Evolutionary conservation across 2,797 vertebrate species (phyloP).

Genomic region (Pseudotriccus pelzelni): DNA sequence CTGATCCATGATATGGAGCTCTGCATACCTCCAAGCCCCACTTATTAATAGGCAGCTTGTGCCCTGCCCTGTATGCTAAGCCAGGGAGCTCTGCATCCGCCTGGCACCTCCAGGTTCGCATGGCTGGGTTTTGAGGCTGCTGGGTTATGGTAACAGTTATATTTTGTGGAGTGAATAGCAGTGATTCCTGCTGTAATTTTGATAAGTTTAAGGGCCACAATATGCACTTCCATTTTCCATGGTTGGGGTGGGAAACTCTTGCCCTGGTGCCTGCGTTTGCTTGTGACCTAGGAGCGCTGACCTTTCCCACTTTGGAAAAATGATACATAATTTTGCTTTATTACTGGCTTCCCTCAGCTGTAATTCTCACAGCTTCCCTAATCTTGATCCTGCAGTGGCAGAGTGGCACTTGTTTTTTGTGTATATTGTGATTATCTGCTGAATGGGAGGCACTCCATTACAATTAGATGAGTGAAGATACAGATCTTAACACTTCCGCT

Average conservation of each 20-base stretch:
- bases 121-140: background rate
- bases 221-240: background rate
- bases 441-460: slow-evolving; percentile 5
- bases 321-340: background rate
- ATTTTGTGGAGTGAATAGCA: background rate
- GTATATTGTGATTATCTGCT: slow-evolving; percentile 45
- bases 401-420: slow-evolving; percentile 19
- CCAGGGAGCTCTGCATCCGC: background rate
- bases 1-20: background rate
- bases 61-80: rapidly evolving
- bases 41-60: rapidly evolving
- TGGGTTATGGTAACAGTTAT: background rate
- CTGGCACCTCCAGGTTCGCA: background rate
- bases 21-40: background rate
- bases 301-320: background rate
- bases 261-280: background rate
- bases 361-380: slow-evolving; percentile 37
- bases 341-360: slow-evolving; percentile 53
- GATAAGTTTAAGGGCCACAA: background rate
- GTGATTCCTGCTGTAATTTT: background rate
- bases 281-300: background rate
- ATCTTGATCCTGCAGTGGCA: slow-evolving; percentile 45
- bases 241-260: background rate
- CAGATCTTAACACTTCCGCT: background rate
- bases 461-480: slow-evolving; percentile 54